Evolutionary conservation across 2,888 invertebrate species (phyloP).

Genomic region (Chloroclystis v-ata): DNA sequence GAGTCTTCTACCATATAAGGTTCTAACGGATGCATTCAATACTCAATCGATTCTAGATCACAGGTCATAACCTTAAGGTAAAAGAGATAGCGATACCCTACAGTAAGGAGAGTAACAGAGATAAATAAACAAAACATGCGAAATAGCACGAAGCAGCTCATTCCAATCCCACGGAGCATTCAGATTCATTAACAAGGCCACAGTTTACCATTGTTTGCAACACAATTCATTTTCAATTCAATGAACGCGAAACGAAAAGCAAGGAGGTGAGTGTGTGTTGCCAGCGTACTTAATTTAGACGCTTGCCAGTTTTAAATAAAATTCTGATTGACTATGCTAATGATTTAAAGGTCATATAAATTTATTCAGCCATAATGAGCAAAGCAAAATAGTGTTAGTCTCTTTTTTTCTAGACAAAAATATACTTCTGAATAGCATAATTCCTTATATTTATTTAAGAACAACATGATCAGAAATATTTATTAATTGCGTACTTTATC

Average conservation of each 20-base stretch:
- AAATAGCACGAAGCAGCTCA: conserved; percentile 37
- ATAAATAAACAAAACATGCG: conserved; percentile 29
- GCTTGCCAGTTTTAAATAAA: too few relatives aligned
- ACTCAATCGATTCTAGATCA: conserved; percentile 1
- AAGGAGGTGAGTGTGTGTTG: too few relatives aligned
- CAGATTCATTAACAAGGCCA: conserved; percentile 69
- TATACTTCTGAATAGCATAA: too few relatives aligned
- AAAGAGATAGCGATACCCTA: neutral
- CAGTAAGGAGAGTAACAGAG: conserved; percentile 10
- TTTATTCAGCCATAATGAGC: too few relatives aligned
- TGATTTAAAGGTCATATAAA: too few relatives aligned
- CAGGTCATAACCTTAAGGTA: neutral
- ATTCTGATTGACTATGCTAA: too few relatives aligned
- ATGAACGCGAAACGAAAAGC: conserved; percentile 28
- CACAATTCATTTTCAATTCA: conserved; percentile 42
- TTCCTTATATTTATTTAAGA: too few relatives aligned
- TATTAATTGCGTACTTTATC: too few relatives aligned
- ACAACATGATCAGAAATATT: too few relatives aligned
- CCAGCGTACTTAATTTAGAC: too few relatives aligned
- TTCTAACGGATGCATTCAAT: conserved; percentile 1
- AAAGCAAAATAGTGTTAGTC: too few relatives aligned
- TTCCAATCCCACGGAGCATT: conserved; percentile 50
- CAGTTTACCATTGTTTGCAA: conserved; percentile 54
- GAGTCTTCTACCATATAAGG: neutral
- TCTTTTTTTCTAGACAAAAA: too few relatives aligned